Conservation (phyloP, 2,113 vertebrate species). For the Hiodon tergisus region DNA sequence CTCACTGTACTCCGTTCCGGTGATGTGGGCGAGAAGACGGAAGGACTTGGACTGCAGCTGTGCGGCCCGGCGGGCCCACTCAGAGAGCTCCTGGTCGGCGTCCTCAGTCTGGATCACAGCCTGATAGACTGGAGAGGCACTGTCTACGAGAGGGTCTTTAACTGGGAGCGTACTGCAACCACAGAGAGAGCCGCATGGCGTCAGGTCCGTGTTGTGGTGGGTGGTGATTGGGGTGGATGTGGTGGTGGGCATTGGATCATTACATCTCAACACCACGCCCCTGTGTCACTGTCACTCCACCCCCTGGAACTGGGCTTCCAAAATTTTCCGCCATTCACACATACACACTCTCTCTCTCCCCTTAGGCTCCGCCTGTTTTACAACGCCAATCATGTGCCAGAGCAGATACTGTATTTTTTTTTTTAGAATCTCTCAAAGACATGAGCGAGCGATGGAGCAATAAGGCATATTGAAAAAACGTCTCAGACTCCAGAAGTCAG, state of each 20-base stretch:
- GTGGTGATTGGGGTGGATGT: background rate
- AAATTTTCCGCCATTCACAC: background rate
- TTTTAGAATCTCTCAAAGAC: too few species aligned
- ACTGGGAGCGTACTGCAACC: constrained; percentile 75
- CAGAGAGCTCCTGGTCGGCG: constrained; percentile 61
- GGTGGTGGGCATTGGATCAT: background rate
- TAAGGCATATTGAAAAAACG: too few species aligned
- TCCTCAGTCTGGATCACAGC: constrained; percentile 78
- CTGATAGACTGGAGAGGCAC: constrained; percentile 87
- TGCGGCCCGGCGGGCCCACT: constrained; percentile 73
- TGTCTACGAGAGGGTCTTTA: constrained; percentile 77
- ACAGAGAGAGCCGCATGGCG: constrained; percentile 49
- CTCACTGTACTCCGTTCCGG: constrained; percentile 84
- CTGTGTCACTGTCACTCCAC: background rate
- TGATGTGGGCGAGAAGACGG: constrained; percentile 83
- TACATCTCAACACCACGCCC: too few species aligned
- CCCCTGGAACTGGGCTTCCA: background rate
- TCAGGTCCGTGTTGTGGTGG: background rate
- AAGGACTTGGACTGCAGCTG: constrained; percentile 87
- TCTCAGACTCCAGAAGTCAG: too few species aligned
- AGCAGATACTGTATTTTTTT: too few species aligned
- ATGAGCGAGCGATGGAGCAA: too few species aligned
- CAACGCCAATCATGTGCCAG: too few species aligned
- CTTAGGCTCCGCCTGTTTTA: too few species aligned
- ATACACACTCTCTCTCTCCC: background rate